Evolutionary conservation across 2,797 vertebrate genomes (phyloP), one percentile per base, ranked within the genome.

Genomic region (Onychomys arenicola): DNA sequence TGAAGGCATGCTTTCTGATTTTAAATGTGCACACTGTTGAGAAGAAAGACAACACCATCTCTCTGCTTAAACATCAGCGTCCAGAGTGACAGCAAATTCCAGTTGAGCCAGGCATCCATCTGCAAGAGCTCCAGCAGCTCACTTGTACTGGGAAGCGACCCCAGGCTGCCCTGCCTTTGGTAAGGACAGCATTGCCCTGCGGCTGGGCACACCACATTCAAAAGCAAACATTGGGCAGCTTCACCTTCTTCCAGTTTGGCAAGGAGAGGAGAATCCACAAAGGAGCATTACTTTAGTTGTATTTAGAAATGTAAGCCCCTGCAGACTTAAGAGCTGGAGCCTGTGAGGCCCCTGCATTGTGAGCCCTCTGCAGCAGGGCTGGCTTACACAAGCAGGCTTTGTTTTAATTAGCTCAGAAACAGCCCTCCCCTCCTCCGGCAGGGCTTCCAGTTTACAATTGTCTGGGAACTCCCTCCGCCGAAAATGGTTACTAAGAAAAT

Each of bases 291-390:
- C 95, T 98, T 97, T 96, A 55, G 97, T 97, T 73, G 49, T 97
- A 91, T 98, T 98, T 98, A 55, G 98, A 98, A 97, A 96, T 90
- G 25, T 65, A 97, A 90, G 93, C 96, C 96, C 80, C 78, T 71
- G 93, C 87, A 92, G 85, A 97, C 87, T 93, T 92, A 61, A 96
- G 34, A 59, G 16, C 91, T 19, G 19, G 37, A 61, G 87, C 71
- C 71, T 89, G 69, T 32, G 43, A 94, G 46, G 88, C 40, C 59
- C 32, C 65, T 2, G 37, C 63, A 84, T 69, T 86, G 84, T 86
- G 84, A 86, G 34, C 52, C 23, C 63, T 2, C 29, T 34, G 65
- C 59, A 63, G 81, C 90, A 14, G 23, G 55, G 46, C 16, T 0
- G 4, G 6, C 32, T 94, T 97, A 90, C 71, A 97, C 81, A 96